Evolutionary conservation across 1,140 invertebrate species (phyloP).

Genomic region (Hesperophylax magnus): DNA sequence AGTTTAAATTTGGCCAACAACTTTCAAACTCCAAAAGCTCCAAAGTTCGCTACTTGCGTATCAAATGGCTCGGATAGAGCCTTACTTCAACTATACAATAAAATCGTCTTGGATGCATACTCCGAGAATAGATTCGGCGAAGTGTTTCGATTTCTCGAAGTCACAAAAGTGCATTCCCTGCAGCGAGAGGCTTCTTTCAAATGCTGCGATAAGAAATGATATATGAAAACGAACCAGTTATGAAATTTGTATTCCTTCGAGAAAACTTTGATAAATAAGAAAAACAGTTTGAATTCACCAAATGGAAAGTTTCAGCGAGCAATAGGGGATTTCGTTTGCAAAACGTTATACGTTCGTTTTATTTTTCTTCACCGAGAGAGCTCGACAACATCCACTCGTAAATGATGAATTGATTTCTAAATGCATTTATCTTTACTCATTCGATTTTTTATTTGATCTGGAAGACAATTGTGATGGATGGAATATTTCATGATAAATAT

Average conservation of each 20-base stretch:
- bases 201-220: neutral
- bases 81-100: too few species aligned
- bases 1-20: too few species aligned
- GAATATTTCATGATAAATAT: neutral
- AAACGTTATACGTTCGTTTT: neutral
- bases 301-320: neutral
- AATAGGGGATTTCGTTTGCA: neutral
- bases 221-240: neutral
- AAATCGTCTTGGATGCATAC: too few species aligned
- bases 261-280: neutral
- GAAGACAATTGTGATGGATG: neutral
- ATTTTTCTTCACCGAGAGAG: neutral
- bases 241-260: conserved; percentile 12
- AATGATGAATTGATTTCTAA: conserved; percentile 21
- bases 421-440: conserved; percentile 19
- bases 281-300: neutral
- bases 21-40: too few species aligned
- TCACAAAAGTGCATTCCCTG: too few species aligned
- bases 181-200: neutral
- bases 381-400: neutral
- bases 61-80: too few species aligned
- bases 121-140: too few species aligned
- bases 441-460: neutral
- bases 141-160: too few species aligned
- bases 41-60: too few species aligned